These are phyloP conservation scores for Steinernema khuongi DNA, from an alignment of 1,140 invertebrate genomes.

Conservation along the genomic window DNA sequence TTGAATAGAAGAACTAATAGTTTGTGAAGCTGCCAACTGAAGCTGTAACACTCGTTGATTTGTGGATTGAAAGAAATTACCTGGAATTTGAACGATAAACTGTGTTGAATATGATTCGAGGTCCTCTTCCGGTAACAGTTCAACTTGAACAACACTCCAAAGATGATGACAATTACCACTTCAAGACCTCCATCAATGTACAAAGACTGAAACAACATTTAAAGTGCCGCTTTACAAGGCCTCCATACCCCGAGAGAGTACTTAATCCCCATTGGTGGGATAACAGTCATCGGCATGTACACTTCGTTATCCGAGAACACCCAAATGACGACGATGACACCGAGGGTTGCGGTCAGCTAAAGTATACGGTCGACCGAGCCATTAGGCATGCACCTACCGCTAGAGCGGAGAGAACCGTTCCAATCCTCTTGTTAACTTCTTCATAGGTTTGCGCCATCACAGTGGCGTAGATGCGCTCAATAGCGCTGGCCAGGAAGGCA, in stretches of 20 bases:
- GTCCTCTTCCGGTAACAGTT: neutral
- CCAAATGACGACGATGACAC: neutral
- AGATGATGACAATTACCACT: neutral
- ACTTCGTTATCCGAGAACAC: neutral
- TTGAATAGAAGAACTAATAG: too few relatives aligned
- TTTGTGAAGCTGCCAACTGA: neutral
- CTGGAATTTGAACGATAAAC: neutral
- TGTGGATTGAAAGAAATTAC: neutral
- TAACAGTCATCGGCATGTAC: neutral
- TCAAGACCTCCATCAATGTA: neutral
- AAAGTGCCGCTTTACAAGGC: neutral
- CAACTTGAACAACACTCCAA: neutral
- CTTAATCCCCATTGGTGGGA: neutral
- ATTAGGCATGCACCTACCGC: neutral
- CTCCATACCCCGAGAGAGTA: neutral
- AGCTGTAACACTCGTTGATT: neutral
- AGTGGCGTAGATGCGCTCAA: constrained; percentile 1
- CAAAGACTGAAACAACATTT: neutral
- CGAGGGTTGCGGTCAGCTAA: neutral
- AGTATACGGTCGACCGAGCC: neutral
- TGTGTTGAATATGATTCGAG: neutral
- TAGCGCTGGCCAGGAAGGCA: neutral
- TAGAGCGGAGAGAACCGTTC: neutral
- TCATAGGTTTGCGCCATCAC: neutral
- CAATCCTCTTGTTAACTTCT: neutral